Conservation (phyloP, 1,140 invertebrate species). For the Teleogryllus occipitalis region DNA sequence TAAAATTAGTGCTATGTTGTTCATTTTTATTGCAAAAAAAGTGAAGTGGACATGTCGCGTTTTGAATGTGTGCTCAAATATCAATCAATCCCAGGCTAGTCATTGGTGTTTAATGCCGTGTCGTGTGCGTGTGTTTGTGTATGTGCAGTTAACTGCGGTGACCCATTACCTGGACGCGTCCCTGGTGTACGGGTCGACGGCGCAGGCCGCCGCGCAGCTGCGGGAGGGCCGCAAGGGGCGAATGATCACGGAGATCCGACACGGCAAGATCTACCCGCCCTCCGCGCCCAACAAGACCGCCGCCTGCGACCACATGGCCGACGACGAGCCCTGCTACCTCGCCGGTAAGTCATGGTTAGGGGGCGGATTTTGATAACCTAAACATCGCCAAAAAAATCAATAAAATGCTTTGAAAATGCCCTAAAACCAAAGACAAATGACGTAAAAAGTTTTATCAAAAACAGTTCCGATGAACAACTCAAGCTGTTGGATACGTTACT, state of each 20-base stretch:
- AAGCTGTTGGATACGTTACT: too few species aligned
- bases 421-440: too few species aligned
- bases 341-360: constrained; percentile 45
- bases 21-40: too few species aligned
- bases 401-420: too few species aligned
- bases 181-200: constrained; percentile 69
- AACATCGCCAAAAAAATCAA: too few species aligned
- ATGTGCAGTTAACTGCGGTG: constrained; percentile 63
- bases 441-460: too few species aligned
- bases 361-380: too few species aligned
- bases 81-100: not conserved
- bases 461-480: too few species aligned
- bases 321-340: constrained; percentile 57
- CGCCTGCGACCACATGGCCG: constrained; percentile 46
- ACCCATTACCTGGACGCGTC: constrained; percentile 80
- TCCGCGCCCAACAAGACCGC: constrained; percentile 53
- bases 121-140: not conserved
- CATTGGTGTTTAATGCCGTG: not conserved
- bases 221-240: constrained; percentile 56
- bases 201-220: constrained; percentile 51
- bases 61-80: not conserved
- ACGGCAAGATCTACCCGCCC: constrained; percentile 59
- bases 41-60: too few species aligned
- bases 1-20: too few species aligned
- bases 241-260: constrained; percentile 49